phyloP scores from a whole-genome alignment of 37 sponge, comb jelly and placozoan species.

The Tethya wilhelma region DNA sequence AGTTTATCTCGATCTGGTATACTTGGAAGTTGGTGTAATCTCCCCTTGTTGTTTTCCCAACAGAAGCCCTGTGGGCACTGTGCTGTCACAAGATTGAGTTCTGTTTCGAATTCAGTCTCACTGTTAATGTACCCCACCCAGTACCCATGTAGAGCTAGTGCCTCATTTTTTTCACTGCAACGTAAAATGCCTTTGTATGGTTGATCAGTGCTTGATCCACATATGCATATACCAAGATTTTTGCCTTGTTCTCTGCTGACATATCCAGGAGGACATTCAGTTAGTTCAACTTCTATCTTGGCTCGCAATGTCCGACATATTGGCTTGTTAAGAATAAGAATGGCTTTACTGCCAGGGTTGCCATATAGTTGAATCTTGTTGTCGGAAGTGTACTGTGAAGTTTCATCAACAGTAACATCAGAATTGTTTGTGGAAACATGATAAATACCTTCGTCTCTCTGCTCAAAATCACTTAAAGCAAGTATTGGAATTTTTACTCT shows the following conservation, averaged over 20 bases:
- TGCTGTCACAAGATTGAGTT: not conserved
- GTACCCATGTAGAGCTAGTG: constrained; percentile 9
- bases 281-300: too few species aligned
- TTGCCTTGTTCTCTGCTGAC: constrained; percentile 1
- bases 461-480: too few species aligned
- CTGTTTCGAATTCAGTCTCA: not conserved
- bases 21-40: constrained; percentile 1
- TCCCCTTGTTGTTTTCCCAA: not conserved
- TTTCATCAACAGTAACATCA: too few species aligned
- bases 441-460: too few species aligned
- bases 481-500: too few species aligned
- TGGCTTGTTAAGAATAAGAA: too few species aligned
- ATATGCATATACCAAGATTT: constrained; percentile 8
- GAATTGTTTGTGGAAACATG: too few species aligned
- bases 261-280: constrained; percentile 48
- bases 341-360: too few species aligned
- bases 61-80: constrained; percentile 5
- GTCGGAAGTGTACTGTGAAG: too few species aligned
- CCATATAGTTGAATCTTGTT: too few species aligned
- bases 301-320: too few species aligned
- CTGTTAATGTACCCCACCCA: constrained; percentile 30
- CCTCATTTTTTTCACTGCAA: too few species aligned
- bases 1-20: constrained; percentile 1
- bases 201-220: not conserved
- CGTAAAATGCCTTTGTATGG: constrained; percentile 7